Evolutionary conservation across 2,888 invertebrate genomes (phyloP).

Genomic region (Callyntrura guangdongensis): DNA sequence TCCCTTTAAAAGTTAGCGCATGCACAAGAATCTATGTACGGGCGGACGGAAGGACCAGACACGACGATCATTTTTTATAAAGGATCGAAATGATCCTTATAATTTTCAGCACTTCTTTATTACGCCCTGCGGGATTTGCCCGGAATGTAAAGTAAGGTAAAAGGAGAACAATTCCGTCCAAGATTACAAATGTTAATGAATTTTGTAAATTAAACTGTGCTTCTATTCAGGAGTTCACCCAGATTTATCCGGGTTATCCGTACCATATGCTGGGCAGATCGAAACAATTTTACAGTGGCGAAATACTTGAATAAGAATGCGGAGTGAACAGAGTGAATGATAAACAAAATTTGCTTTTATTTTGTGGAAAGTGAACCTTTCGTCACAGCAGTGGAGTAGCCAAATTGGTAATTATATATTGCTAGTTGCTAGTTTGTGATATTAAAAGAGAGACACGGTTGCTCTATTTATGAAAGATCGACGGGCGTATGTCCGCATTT

Average conservation of each 20-base stretch:
- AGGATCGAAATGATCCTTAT: too few relatives aligned
- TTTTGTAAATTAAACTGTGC: too few relatives aligned
- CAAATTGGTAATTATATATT: constrained; percentile 92
- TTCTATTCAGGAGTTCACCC: constrained; percentile 77
- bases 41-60: too few relatives aligned
- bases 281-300: constrained; percentile 91
- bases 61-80: too few relatives aligned
- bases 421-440: constrained; percentile 92
- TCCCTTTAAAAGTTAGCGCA: too few relatives aligned
- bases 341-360: constrained; percentile 93
- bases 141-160: too few relatives aligned
- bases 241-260: constrained; percentile 78
- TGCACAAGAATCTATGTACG: too few relatives aligned
- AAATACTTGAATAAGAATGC: constrained; percentile 93
- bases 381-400: constrained; percentile 95
- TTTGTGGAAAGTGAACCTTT: too few relatives aligned
- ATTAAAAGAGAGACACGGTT: constrained; percentile 94
- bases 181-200: too few relatives aligned
- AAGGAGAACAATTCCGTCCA: too few relatives aligned
- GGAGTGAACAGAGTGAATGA: constrained; percentile 90
- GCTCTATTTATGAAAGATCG: constrained; percentile 96
- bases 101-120: too few relatives aligned
- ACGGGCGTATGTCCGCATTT: constrained; percentile 95
- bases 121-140: too few relatives aligned
- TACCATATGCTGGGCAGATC: constrained; percentile 88